Percentiles rank a stretch among this genome's conserved stretches.
Evolutionary conservation across 2,797 vertebrate species (phyloP).

Genomic region (Eidolon dupreanum): DNA sequence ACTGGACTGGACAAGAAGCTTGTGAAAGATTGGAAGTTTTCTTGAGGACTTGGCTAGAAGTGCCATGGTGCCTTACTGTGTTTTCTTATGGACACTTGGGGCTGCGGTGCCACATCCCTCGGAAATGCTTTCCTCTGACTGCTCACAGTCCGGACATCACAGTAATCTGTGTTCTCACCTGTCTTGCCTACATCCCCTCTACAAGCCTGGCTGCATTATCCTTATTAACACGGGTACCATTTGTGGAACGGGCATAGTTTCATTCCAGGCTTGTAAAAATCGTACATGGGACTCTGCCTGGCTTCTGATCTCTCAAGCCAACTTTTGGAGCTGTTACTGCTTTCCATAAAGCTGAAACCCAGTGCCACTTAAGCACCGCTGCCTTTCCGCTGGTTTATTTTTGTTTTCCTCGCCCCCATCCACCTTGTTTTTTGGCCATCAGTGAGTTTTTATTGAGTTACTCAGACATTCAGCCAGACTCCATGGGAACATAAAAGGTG

Average conservation of each 20-base stretch:
- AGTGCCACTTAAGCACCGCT: neutral
- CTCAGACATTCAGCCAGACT: neutral
- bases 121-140: neutral
- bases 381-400: neutral
- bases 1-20: neutral
- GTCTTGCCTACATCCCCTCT: too few relatives aligned
- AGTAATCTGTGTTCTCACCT: neutral
- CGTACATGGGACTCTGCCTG: neutral
- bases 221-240: neutral
- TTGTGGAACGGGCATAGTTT: neutral
- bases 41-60: neutral
- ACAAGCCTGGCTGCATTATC: neutral
- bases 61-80: accelerated
- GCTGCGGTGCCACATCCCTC: neutral
- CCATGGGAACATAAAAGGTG: neutral
- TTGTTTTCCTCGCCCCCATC: neutral
- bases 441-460: conserved; percentile 21
- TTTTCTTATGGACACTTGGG: neutral
- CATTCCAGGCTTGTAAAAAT: neutral
- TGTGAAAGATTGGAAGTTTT: neutral
- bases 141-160: neutral
- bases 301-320: neutral
- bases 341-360: neutral
- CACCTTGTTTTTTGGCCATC: conserved; percentile 24
- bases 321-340: neutral